Base-by-base conservation (phyloP, 2,888 invertebrate species). In the Leptinotarsa haldemani region DNA sequence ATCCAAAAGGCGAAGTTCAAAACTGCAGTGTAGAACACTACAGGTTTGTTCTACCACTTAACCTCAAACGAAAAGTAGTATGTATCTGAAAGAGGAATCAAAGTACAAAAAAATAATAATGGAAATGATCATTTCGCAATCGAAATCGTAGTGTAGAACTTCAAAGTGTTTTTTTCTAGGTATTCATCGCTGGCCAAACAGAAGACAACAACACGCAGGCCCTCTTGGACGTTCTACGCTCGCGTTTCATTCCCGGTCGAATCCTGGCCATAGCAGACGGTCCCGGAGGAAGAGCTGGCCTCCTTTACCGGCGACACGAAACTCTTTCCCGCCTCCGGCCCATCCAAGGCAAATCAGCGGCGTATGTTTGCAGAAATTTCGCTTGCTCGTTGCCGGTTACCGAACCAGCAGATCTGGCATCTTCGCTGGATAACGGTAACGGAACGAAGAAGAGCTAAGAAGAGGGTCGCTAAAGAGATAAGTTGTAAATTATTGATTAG, bases 331-430 rank as follows among this genome's bases (percentile, higher is more conserved):
- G 90, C 67, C 76, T 87, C 67, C 80, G 80, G 73, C 88, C 89
- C 4, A 86, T 90, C 0, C 90, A 91, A 40, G 92, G 91, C 30
- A 90, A 90, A 70, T 91, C 94, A 0, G 91, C 93, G 0, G 95
- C 93, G 25, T 95, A 93, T 85, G 93, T 95, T n/a, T 95, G 95
- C 84, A 90, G 93, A 7, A 92, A 94, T 80, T 93, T 91, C 85
- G 89, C 93, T 1, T 95, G 95, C 86, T 92, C 93, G 5, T 87
- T 94, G 70, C 95, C 95, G 2, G 93, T 94, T 65, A 92, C 92
- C 0, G 91, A 92, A 69, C 90, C 92, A 0, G 89, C 90, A 18
- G 91, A 92, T 71, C 88, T 94, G 13, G 90, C 90, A 73, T 87
- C 87, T 22, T 86, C 92, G 22, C 87, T 94, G 13, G 91, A 84